Base-by-base conservation (phyloP, 1,140 invertebrate species). In the Gonioctena quinquepunctata region DNA sequence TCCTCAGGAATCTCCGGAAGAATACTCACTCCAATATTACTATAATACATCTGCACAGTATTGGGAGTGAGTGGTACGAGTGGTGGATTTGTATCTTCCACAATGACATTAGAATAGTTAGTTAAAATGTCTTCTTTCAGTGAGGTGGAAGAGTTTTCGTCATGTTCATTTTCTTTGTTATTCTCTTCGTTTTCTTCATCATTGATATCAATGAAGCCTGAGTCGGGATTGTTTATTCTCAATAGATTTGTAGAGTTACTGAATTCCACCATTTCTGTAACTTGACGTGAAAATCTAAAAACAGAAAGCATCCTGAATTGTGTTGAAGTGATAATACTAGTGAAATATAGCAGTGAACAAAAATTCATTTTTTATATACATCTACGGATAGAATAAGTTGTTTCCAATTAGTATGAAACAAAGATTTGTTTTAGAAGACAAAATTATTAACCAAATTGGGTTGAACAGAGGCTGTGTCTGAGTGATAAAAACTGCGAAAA, bases 1-100 rank as follows among this genome's bases (percentile, higher is more conserved):
- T 77, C 77, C 73, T 79, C 77, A 2, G 76, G 77, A 22, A 79
- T 79, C 42, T 69, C 68, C 25, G 76, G 76, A 50, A 77, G 65
- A 60, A 77, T 77, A 26, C 52, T 76, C 11, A 77, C 74, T 26
- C 76, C 76, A 25, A 65, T 50, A 21, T 76, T 73, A 25, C 68
- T 63, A 56, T 63, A 73, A 49, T 77, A 77, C 2, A 63, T 60
- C 62, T 77, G 69, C 8, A 73, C 66, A 59, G 49, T 75, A 6
- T 67, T 33, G 3, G 59, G 71, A 18, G 59, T 70, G 56, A 75
- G 63, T 22, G 28, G 26, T 19, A 23, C 25, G 3, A 19, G 26
- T 5, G 66, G 67, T 27, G 22, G 11, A 2, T 21, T n/a, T 19
- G 52, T 26, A 25, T 69, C 61, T 27, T 56, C 33, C 2, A 70